phyloP scores from a whole-genome alignment of 1,140 invertebrate genomes.

The Neodiprion lecontei region DNA sequence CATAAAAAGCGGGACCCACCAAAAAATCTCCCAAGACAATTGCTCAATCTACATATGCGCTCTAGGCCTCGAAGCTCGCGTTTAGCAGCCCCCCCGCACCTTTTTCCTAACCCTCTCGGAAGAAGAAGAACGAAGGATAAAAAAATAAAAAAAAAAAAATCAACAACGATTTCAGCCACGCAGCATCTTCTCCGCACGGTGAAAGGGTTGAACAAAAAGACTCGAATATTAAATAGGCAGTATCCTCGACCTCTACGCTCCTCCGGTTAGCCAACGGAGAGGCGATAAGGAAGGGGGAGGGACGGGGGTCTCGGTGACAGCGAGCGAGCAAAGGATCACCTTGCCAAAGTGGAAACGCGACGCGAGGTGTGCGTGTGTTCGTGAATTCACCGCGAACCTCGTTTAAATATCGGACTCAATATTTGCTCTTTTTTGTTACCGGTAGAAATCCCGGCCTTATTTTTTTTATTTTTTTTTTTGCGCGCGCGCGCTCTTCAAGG shows the following conservation, averaged over 20 bases:
- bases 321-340: neutral
- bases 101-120: too few relatives aligned
- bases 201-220: conserved; percentile 1
- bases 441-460: conserved; percentile 29
- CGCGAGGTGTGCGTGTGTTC: neutral
- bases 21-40: neutral
- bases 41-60: neutral
- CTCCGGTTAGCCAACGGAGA: neutral
- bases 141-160: neutral
- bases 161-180: neutral
- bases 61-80: neutral
- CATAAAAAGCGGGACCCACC: neutral
- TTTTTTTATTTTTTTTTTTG: conserved; percentile 27
- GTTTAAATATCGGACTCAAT: conserved; percentile 53
- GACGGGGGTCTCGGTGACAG: neutral
- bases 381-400: neutral
- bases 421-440: conserved; percentile 47
- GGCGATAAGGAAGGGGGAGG: neutral
- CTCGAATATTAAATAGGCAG: conserved; percentile 1
- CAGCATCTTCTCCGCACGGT: neutral
- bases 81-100: neutral
- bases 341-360: neutral
- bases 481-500: conserved; percentile 20
- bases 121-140: neutral
- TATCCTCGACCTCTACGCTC: neutral